Conservation (phyloP, 2,888 invertebrate species). For the Hetaerina titia region DNA sequence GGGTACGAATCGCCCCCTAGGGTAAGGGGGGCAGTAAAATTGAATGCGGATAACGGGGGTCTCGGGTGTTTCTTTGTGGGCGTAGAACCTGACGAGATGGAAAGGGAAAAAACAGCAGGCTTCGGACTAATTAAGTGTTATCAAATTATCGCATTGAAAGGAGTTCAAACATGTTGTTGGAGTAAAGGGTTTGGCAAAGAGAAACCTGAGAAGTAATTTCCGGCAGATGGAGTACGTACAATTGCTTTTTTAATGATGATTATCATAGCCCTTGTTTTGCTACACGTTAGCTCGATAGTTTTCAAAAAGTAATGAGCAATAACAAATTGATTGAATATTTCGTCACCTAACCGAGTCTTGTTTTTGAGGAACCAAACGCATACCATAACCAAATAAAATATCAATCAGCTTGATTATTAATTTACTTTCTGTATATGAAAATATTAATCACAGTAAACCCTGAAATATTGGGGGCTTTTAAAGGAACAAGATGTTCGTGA, state of each 20-base stretch:
- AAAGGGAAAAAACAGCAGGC: not conserved
- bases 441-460: no score
- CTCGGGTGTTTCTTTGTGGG: not conserved
- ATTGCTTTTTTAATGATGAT: not conserved
- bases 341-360: no score
- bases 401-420: no score
- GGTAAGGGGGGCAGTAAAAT: not conserved
- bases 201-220: not conserved
- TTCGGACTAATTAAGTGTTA: not conserved
- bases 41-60: not conserved
- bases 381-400: no score
- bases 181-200: not conserved
- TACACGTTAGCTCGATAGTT: no score
- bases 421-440: no score
- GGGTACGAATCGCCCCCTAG: not conserved
- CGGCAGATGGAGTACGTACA: not conserved
- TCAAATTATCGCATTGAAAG: not conserved
- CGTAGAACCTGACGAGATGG: not conserved
- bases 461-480: no score
- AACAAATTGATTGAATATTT: no score
- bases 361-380: no score
- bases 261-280: no score
- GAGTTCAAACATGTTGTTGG: not conserved
- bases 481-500: no score
- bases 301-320: no score